Evolutionary conservation across 2,113 vertebrate species (phyloP), one percentile per base, ranked within the genome.

Genomic region (Indri indri): DNA sequence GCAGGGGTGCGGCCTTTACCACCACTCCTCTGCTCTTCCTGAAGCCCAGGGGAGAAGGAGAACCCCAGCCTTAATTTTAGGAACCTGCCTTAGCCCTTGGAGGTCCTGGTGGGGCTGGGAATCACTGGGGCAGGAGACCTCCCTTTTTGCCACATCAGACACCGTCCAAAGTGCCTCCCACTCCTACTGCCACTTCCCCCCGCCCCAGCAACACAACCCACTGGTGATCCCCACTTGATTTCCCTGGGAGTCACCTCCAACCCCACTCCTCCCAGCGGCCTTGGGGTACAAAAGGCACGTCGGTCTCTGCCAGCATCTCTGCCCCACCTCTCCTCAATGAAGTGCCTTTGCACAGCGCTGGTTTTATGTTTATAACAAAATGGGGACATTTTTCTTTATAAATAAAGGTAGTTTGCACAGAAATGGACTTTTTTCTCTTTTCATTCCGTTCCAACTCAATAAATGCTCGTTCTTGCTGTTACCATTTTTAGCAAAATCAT

Each of bases 381-480:
- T 1, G n/a, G 79, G 47, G 63, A 79, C 5, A 0, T 68, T 97
- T 85, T 91, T 79, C 96, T 86, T 96, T 96, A 90, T 95, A 76
- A 98, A 97, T 98, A 97, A 98, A 98, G 68, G 93, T 96, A 95
- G 96, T 95, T 95, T 94, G 82, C 96, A 90, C 96, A 96, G 93
- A 81, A 92, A 79, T 85, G 14, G 85, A 37, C 22, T 59, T 80
- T 47, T 42, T 90, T 96, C 45, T 82, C 32, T 66, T 76, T 74
- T 90, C n/a, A 61, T 68, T 88, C 23, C 8, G 1, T 83, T 73
- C 82, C 57, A n/a, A 84, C 50, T 65, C 37, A 79, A 17, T 77
- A 82, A 87, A 23, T 20, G 5, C 20, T 80, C 47, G 2, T 68
- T 71, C 14, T 42, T 16, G 70, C 14, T 61, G 16, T 42, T 66